Conservation (phyloP, 53 echinoderm and acorn worm genomes). For the Apostichopus leukothele region DNA sequence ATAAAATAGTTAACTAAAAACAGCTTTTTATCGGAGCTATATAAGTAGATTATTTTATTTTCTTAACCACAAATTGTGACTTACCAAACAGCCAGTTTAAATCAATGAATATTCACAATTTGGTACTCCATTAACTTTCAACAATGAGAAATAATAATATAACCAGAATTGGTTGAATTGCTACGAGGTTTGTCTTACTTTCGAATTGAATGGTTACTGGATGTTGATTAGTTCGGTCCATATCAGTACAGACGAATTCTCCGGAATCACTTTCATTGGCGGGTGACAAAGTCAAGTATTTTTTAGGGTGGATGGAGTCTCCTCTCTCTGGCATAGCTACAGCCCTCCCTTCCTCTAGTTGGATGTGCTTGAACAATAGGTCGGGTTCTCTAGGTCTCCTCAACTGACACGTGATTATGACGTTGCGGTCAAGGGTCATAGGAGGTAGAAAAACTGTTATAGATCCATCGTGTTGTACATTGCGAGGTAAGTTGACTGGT, state of each 20-base stretch:
- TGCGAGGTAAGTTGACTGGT: conserved; percentile 14
- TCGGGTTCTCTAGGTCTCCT: neutral
- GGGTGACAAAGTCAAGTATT: conserved; percentile 7
- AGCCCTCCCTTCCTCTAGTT: conserved; percentile 14
- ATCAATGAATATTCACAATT: too few species aligned
- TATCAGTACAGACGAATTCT: neutral
- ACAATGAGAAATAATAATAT: too few species aligned
- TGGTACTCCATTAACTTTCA: too few species aligned
- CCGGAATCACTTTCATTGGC: conserved; percentile 15
- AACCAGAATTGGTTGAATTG: too few species aligned
- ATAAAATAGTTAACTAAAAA: too few species aligned
- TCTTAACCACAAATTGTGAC: too few species aligned
- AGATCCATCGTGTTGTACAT: conserved; percentile 8
- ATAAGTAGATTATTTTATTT: too few species aligned
- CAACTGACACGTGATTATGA: conserved; percentile 19
- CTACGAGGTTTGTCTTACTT: conserved; percentile 1
- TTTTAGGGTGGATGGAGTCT: neutral
- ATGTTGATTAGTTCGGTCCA: neutral
- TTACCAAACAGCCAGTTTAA: too few species aligned
- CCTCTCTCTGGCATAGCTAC: neutral
- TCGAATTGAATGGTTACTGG: neutral
- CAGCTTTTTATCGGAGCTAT: too few species aligned
- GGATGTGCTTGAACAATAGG: neutral
- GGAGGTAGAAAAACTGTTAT: conserved; percentile 33
- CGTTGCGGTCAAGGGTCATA: neutral